Conservation (phyloP, 2,888 invertebrate genomes). For the Rugalucina vietnamica region DNA sequence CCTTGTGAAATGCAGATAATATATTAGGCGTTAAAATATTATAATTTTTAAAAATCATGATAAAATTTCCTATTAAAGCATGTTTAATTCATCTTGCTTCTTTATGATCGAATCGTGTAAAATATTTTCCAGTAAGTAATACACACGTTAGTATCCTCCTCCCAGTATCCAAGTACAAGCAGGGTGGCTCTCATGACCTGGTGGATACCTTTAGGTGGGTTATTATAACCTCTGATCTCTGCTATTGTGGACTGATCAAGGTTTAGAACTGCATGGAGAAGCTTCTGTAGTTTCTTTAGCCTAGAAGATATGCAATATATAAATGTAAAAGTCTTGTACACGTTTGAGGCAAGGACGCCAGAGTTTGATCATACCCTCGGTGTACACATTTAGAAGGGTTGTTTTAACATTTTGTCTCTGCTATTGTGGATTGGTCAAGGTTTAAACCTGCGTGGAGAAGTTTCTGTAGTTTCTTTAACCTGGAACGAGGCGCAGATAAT, state of each 20-base stretch:
- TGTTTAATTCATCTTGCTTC: too few relatives aligned
- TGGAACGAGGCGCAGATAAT: conserved; percentile 1
- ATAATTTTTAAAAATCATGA: too few relatives aligned
- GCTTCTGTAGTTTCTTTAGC: conserved; percentile 62
- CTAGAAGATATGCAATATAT: conserved; percentile 16
- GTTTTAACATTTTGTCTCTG: conserved; percentile 78
- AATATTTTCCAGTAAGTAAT: too few relatives aligned
- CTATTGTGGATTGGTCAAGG: conserved; percentile 80
- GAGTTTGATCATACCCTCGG: too few relatives aligned
- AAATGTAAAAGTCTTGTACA: too few relatives aligned
- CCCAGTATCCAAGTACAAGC: conserved; percentile 79
- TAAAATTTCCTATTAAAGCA: too few relatives aligned
- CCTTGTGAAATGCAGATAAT: too few relatives aligned
- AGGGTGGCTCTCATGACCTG: conserved; percentile 81
- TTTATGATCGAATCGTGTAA: too few relatives aligned
- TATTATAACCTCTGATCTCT: conserved; percentile 77
- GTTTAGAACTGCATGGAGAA: conserved; percentile 69
- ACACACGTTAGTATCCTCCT: conserved; percentile 80
- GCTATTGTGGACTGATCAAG: conserved; percentile 81
- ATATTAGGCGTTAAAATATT: too few relatives aligned
- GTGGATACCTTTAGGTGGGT: conserved; percentile 78
- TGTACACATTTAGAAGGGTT: conserved; percentile 79
- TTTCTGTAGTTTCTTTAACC: conserved; percentile 63
- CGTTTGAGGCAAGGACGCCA: too few relatives aligned
- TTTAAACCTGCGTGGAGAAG: conserved; percentile 70